Evolutionary conservation across 2,888 invertebrate species (phyloP), one percentile per base, ranked within the genome.

Genomic region (Cantharis rustica): DNA sequence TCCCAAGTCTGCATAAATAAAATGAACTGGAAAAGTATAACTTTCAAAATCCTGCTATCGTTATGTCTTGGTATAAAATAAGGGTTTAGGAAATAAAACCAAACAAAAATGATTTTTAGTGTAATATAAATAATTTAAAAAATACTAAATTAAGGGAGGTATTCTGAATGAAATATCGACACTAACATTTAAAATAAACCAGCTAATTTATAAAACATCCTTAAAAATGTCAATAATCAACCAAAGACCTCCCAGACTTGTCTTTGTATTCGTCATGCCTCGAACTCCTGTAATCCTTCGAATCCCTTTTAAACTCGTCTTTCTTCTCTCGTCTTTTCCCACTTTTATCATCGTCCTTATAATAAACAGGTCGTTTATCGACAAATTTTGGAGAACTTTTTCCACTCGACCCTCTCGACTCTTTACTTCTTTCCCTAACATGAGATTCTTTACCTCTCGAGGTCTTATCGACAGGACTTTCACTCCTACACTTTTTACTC

Each of bases 201-300:
- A 47, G n/a, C 5, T n/a, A 47, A 47, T n/a, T n/a, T 47, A 1
- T n/a, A 47, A 47, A 47, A 47, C 7, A 47, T 47, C 9, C 47
- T 47, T 47, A 73, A 72, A 70, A 77, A 61, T 16, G 71, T 82
- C 73, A 86, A 82, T 86, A 86, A 82, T 86, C 86, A 72, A 86
- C 86, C 72, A 86, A 78, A 47, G 83, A 83, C 74, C 80, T 79
- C 71, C 78, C 76, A 68, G 73, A 75, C 73, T 85, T 85, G 82
- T 79, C 83, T 69, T 85, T 86, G 62, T 86, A 86, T 61, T 87
- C 84, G 75, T 88, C 87, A 15, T 85, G 84, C 20, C 86, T 83
- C 69, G 85, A 84, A 63, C 85, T 85, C 72, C 84, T 82, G 66
- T 85, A 84, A 63, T 86, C 76, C 61, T 61, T 85, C 5, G 16